phyloP scores from a whole-genome alignment of 2,797 vertebrate species.

The Gadopsis bispinosus region DNA sequence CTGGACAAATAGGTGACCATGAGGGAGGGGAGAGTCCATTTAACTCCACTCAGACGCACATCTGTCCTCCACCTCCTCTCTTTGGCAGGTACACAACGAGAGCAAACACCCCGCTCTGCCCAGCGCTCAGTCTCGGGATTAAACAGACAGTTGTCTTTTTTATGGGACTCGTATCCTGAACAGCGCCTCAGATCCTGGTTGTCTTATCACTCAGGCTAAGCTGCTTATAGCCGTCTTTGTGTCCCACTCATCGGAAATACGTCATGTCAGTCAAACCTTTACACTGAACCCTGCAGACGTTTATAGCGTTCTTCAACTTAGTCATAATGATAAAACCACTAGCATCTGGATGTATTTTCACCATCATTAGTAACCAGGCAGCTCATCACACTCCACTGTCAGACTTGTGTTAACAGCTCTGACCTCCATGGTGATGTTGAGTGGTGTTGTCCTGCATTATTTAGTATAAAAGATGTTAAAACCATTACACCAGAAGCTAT shows the following conservation, averaged over 20 bases:
- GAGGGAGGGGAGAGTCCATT: neutral
- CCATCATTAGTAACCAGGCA: neutral
- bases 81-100: slow-evolving; percentile 51
- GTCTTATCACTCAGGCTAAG: slow-evolving; percentile 17
- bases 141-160: neutral
- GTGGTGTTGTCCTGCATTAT: neutral
- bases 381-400: neutral
- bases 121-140: neutral
- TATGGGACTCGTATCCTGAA: slow-evolving; percentile 13
- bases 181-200: slow-evolving; percentile 17
- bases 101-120: slow-evolving; percentile 36
- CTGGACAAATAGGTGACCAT: neutral
- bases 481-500: neutral
- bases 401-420: neutral
- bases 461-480: neutral
- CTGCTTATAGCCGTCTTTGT: slow-evolving; percentile 26
- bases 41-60: slow-evolving; percentile 1
- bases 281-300: neutral
- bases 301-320: neutral
- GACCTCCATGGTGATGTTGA: neutral
- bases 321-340: neutral
- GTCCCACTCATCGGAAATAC: slow-evolving; percentile 1
- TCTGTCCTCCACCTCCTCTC: neutral
- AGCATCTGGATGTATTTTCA: neutral
- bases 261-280: neutral